These are phyloP conservation scores for Nemapogon koenigi DNA, from an alignment of 2,888 invertebrate genomes.

Conservation along the genomic window DNA sequence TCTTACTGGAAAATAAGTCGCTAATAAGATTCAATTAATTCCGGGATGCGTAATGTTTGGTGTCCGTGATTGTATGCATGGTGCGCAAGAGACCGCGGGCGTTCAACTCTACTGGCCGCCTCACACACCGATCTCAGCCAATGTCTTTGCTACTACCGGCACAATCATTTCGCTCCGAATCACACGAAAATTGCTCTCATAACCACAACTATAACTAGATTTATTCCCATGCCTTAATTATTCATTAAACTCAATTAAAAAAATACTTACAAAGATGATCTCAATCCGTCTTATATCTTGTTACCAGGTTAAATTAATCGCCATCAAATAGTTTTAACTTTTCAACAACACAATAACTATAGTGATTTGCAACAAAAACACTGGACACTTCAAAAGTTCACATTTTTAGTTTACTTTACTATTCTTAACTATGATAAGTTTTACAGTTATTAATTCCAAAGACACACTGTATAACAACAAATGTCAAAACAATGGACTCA, in stretches of 20 bases:
- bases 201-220: background rate
- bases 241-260: no score
- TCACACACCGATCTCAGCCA: slow-evolving; percentile 17
- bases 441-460: background rate
- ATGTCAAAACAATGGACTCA: slow-evolving; percentile 48
- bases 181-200: slow-evolving; percentile 8
- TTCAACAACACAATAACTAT: no score
- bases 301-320: no score
- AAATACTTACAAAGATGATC: no score
- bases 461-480: slow-evolving; percentile 30
- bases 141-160: slow-evolving; percentile 3
- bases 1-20: no score
- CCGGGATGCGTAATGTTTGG: no score
- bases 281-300: no score
- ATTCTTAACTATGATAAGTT: background rate
- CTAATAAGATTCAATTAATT: no score
- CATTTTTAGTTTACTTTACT: slow-evolving; percentile 22
- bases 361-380: no score
- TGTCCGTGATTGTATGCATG: slow-evolving; percentile 8
- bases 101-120: slow-evolving; percentile 46
- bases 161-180: slow-evolving; percentile 13
- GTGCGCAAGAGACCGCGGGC: slow-evolving; percentile 30
- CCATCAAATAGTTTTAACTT: no score
- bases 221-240: background rate
- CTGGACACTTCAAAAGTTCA: slow-evolving; percentile 47